Conservation (phyloP, 2,888 invertebrate genomes). For the Eustalomyia histrio region DNA sequence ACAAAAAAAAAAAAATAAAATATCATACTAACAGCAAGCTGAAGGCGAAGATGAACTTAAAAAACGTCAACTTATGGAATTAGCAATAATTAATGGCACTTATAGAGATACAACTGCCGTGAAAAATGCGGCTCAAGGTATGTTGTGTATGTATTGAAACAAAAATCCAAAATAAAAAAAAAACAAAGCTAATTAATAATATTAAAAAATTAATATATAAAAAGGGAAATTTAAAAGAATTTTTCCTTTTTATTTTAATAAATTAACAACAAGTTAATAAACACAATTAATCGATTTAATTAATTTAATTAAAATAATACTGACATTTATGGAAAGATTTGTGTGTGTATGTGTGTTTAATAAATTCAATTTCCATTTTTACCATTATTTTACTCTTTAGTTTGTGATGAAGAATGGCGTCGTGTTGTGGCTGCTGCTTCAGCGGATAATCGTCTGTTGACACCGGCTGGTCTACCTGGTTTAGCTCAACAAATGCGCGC, state of each 20-base stretch:
- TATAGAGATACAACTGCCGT: conserved; percentile 97
- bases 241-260: conserved; percentile 43
- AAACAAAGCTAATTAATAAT: conserved; percentile 26
- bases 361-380: background rate
- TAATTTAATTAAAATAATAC: conserved; percentile 21
- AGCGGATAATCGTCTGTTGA: conserved; percentile 88
- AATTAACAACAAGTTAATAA: conserved; percentile 65
- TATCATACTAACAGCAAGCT: conserved; percentile 87
- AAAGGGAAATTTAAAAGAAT: conserved; percentile 31
- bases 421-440: conserved; percentile 89
- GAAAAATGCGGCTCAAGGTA: conserved; percentile 92
- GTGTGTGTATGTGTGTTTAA: conserved; percentile 26
- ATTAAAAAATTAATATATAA: conserved; percentile 20
- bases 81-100: conserved; percentile 99
- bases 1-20: conserved; percentile 62
- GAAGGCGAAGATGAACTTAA: conserved; percentile 99
- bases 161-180: conserved; percentile 11
- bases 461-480: conserved; percentile 82
- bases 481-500: conserved; percentile 84
- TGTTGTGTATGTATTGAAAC: conserved; percentile 69
- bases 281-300: conserved; percentile 44
- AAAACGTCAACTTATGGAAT: conserved; percentile 99
- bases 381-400: conserved; percentile 77
- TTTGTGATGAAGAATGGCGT: conserved; percentile 92
- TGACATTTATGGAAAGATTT: background rate